Evolutionary conservation across 1,140 invertebrate genomes (phyloP), one percentile per base, ranked within the genome.

Genomic region (Bombus difficillimus): DNA sequence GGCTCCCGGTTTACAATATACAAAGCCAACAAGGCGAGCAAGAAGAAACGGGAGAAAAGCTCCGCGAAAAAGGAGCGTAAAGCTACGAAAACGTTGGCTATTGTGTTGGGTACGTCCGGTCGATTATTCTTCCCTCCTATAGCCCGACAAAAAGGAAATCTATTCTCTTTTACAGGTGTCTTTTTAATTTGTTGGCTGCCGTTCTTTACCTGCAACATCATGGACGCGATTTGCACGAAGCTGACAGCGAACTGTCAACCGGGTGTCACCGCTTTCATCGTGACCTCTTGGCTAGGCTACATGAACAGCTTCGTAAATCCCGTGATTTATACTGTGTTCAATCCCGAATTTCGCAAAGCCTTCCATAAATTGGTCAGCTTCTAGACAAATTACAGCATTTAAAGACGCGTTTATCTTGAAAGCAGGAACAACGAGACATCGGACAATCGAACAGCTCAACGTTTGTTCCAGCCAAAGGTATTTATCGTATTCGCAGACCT

Each of bases 251-350:
- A 97, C 85, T 99, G 98, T 94, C 97, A 97, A 85, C 98, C 98
- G 0, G 98, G 98, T 18, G 97, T 99, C 62, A 97, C 97, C 1
- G 97, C 97, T 22, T 99, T 99, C 95, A 98, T 99, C 91, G 96
- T 99, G 68, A 99, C 98, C 86, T 99, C 99, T 3, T 99, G 99
- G 99, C 96, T 99, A 59, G 99, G 99, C 72, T 99, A 99, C 95
- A 99, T 99, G 96, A 99, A 99, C 96, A 99, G 97, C 92, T 99
- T 98, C 93, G 97, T 99, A 83, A 99, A 99, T 96, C 99, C 99
- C 6, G 97, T 99, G 86, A 99, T 99, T 94, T 99, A 99, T 95
- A 99, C 99, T 66, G 99, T 99, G 92, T 99, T 99, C 96, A 99
- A 99, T 96, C 98, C 98, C 8, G 99, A 99, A 95, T 99, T 99